These are phyloP conservation scores for Mesocentrotus franciscanus DNA, from an alignment of 53 echinoderm and acorn worm species.

Conservation along the genomic window DNA sequence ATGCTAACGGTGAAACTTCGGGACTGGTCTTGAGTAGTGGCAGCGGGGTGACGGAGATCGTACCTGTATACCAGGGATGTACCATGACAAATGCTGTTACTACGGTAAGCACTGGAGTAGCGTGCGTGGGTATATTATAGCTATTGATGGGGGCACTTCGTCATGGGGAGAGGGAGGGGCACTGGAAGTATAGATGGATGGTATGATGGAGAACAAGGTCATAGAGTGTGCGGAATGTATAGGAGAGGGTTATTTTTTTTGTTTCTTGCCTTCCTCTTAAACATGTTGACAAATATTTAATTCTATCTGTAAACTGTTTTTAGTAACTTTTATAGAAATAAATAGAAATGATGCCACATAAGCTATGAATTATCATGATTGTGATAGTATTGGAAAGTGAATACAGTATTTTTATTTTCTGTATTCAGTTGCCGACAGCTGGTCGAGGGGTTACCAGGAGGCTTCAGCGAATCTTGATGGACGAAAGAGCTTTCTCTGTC, in stretches of 20 bases:
- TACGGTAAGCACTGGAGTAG: slow-evolving; percentile 68
- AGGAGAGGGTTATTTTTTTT: too few relatives aligned
- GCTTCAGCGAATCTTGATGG: slow-evolving; percentile 55
- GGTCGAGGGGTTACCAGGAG: slow-evolving; percentile 48
- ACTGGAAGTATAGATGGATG: neutral
- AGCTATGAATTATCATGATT: too few relatives aligned
- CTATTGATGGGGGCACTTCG: neutral
- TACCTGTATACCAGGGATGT: slow-evolving; percentile 83
- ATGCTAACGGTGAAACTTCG: slow-evolving; percentile 83
- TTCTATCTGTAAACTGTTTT: too few relatives aligned
- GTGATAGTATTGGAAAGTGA: too few relatives aligned
- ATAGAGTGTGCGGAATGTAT: too few relatives aligned
- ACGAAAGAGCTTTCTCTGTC: slow-evolving; percentile 48
- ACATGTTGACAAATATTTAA: too few relatives aligned
- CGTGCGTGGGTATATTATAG: neutral
- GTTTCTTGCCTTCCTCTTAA: too few relatives aligned
- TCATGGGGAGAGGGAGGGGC: neutral
- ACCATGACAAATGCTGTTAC: slow-evolving; percentile 84
- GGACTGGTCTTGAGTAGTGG: slow-evolving; percentile 94
- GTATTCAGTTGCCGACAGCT: slow-evolving; percentile 1
- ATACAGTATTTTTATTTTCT: neutral
- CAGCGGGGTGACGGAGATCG: slow-evolving; percentile 87
- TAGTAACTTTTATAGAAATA: too few relatives aligned
- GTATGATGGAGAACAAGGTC: too few relatives aligned
- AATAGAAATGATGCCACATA: too few relatives aligned